Evolutionary conservation across 2,113 vertebrate genomes (phyloP).

Genomic region (Taxidea taxus): DNA sequence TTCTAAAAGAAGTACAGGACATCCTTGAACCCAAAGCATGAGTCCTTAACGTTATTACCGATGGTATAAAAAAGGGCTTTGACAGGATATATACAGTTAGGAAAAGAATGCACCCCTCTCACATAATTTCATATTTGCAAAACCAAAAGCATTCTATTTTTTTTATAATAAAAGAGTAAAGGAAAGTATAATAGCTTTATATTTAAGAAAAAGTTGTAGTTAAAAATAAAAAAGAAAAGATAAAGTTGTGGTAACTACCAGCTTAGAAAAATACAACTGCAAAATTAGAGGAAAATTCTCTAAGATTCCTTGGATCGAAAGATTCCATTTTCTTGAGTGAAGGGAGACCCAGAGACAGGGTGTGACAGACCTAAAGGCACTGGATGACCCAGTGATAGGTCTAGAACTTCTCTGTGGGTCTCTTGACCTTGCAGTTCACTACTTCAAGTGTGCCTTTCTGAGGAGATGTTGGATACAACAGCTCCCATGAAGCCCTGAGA

Average conservation of each 20-base stretch:
- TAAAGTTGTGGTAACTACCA: neutral
- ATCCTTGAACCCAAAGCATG: neutral
- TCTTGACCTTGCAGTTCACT: neutral
- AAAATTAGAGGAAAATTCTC: neutral
- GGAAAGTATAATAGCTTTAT: neutral
- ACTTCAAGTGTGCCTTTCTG: neutral
- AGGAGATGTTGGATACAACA: neutral
- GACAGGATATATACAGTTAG: neutral
- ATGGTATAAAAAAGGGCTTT: neutral
- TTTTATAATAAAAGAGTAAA: neutral
- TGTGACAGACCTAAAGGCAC: neutral
- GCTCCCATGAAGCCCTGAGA: neutral
- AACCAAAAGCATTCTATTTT: neutral
- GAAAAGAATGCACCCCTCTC: neutral
- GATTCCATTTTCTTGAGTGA: slow-evolving; percentile 1
- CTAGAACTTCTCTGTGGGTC: neutral
- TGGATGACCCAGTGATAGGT: neutral
- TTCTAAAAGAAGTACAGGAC: neutral
- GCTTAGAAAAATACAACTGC: neutral
- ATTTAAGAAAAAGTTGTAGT: neutral
- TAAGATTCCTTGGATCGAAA: neutral
- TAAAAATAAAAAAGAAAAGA: neutral
- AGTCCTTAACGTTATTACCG: neutral
- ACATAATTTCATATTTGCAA: neutral
- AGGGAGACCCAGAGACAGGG: neutral